Base-by-base conservation (phyloP, 2,113 vertebrate genomes). In the Rhabdornis inornatus region DNA sequence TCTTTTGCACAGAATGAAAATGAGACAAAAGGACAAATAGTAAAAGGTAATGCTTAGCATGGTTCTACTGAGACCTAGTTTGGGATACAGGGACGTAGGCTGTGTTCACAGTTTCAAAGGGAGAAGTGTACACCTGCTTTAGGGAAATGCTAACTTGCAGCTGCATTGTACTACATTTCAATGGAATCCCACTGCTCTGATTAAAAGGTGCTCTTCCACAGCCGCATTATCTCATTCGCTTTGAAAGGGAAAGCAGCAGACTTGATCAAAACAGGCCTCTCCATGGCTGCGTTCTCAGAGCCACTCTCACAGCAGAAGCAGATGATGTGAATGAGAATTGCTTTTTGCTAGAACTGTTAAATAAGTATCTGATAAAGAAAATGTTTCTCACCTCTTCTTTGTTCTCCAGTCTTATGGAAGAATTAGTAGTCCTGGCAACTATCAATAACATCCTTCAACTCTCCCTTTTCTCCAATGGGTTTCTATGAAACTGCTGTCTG, bases 241-340 rank as follows among this genome's bases (percentile, higher is more conserved):
- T 96, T 97, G 92, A 97, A 97, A 94, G 59, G 64, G 84, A 97
- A 96, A 94, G 83, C 77, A 90, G 70, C 10, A 2, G 83, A 95
- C 74, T 87, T 95, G 92, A 97, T 97, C 94, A 97, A 97, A 98
- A 96, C 80, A 84, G 78, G 71, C 84, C 68, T 97, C 91, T 84
- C 89, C 22, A 42, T 65, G 72, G 71, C 72, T 96, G 83, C 70
- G 35, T 81, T 95, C 91, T 94, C 91, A 95, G 60, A 92, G 75
- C 66, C 56, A 45, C 90, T 96, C 88, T 96, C 23, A 74, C 87
- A 74, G 90, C 87, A 88, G 75, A 83, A 71, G 74, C 55, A 81
- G 81, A 90, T 96, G 86, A 97, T 3, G 33, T 63, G 92, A 96
- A 96, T 93, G 64, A 96, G 55, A 97, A 94, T 52, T 93, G 37